A percentile compares a stretch with the other conserved stretches of the same genome.
These are phyloP conservation scores for Trachemys scripta DNA, from an alignment of 2,113 vertebrate genomes.

Conservation along the genomic window DNA sequence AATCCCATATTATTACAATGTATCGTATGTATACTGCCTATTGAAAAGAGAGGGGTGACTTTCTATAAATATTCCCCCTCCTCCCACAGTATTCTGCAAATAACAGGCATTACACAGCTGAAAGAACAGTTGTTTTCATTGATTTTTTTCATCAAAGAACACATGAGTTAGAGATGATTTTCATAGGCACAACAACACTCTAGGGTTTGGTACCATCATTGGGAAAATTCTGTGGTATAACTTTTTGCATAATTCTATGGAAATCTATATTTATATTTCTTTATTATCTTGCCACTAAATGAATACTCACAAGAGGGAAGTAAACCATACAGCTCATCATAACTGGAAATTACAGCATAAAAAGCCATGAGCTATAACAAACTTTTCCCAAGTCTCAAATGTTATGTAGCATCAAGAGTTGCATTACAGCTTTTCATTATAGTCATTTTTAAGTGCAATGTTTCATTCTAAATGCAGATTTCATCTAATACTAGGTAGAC, in stretches of 20 bases:
- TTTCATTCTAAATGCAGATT: neutral
- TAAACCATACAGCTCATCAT: neutral
- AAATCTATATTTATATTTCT: neutral
- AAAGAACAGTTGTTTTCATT: neutral
- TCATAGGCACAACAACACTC: neutral
- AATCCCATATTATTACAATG: neutral
- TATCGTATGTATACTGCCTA: neutral
- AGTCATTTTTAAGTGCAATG: neutral
- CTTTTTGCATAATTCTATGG: neutral
- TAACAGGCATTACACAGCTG: neutral
- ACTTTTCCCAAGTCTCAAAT: neutral
- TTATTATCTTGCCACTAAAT: constrained; percentile 21
- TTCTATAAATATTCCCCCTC: neutral
- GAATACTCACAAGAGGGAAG: neutral
- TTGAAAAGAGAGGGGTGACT: neutral
- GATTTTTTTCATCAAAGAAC: neutral
- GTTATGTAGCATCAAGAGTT: neutral
- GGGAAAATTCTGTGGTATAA: neutral
- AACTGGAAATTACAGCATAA: neutral
- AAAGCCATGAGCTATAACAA: neutral
- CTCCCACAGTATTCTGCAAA: neutral
- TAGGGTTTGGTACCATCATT: neutral
- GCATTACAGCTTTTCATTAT: neutral
- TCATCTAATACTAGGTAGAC: neutral
- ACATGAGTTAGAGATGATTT: neutral